Evolutionary conservation across 2,888 invertebrate species (phyloP), one percentile per base, ranked within the genome.

Genomic region (Tethea ocularis): DNA sequence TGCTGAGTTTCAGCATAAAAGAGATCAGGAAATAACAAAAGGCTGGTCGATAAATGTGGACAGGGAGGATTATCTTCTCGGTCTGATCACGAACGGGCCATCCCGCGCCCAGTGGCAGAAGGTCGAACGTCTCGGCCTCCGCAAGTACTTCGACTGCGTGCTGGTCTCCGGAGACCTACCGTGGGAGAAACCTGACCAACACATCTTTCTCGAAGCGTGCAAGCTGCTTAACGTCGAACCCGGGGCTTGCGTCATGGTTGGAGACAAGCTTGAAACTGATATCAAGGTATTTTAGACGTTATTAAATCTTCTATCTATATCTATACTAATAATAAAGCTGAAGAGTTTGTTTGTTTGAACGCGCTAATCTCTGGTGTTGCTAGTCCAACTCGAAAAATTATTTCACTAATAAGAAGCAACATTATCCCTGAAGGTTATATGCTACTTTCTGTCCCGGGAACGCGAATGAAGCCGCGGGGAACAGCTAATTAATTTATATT

Each of bases 81-180:
- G 95, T 70, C 93, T 98, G 75, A 97, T 97, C 80, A 97, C 97
- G 72, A 98, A 98, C 87, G 97, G 97, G 55, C 96, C 97, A 13
- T 97, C 97, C 61, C 95, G 95, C 66, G 96, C 97, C 38, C 97
- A 98, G 88, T 97, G 97, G 97, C 97, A 98, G 92, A 98, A 98
- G 91, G 94, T 98, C 67, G 94, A 95, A 63, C 94, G 94, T 69
- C 93, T 97, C 67, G 94, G 95, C 57, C 93, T 97, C 52, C 94
- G 94, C 71, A 94, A 94, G 74, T 95, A 95, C 88, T 97, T 97
- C 87, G 97, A 97, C 89, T 94, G 96, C 75, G 94, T 97, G 78
- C 91, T 97, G 74, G 97, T 97, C 51, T 97, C 97, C 55, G 97
- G 97, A 20, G 97, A 97, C 89, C 91, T 96, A 74, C 96, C 96